Percentiles rank a stretch among this genome's conserved stretches.
These are phyloP conservation scores for Apostichopus leukothele DNA, from an alignment of 53 echinoderm and acorn worm species.

Conservation along the genomic window DNA sequence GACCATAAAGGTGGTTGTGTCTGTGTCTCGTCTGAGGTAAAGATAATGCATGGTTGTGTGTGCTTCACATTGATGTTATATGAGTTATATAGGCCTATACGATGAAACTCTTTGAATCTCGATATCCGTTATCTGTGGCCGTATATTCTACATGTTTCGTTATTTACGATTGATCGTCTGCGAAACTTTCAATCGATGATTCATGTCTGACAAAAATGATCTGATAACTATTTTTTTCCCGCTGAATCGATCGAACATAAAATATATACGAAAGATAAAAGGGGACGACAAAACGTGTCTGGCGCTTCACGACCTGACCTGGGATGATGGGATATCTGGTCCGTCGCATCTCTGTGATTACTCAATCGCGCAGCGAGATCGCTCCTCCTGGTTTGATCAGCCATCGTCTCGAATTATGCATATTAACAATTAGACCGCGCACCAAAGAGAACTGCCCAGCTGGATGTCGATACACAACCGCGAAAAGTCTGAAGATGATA, in stretches of 20 bases:
- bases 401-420: constrained; percentile 29
- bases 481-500: neutral
- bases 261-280: neutral
- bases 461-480: constrained; percentile 2
- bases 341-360: constrained; percentile 20
- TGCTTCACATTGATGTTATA: too few relatives aligned
- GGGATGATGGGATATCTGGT: too few relatives aligned
- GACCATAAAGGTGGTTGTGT: too few relatives aligned
- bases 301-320: too few relatives aligned
- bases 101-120: too few relatives aligned
- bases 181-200: neutral
- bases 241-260: neutral
- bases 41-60: too few relatives aligned
- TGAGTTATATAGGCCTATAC: too few relatives aligned
- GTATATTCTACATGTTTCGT: too few relatives aligned
- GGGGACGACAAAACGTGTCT: too few relatives aligned
- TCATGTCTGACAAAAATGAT: neutral
- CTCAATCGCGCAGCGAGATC: constrained; percentile 26
- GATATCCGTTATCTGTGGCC: too few relatives aligned
- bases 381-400: neutral
- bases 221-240: neutral
- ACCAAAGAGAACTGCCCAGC: constrained; percentile 20
- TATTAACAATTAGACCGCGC: constrained; percentile 5
- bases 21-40: too few relatives aligned
- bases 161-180: too few relatives aligned